Percentiles rank a stretch among this genome's conserved stretches.
Conservation (phyloP, 1,140 invertebrate species). For the Drosophila azteca region DNA sequence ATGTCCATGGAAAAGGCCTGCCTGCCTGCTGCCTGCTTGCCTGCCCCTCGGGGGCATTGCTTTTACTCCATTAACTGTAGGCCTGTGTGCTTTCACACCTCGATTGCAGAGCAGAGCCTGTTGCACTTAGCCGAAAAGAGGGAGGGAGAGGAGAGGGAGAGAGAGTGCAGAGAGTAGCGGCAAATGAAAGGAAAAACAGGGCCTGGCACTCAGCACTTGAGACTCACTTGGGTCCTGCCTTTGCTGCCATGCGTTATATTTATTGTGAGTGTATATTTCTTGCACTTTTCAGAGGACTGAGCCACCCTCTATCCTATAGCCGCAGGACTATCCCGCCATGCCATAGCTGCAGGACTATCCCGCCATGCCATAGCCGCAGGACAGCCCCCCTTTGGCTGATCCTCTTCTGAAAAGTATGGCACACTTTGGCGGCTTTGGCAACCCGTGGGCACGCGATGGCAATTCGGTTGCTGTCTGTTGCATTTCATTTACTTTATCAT, state of each 20-base stretch:
- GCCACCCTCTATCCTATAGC: no score
- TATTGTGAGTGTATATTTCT: slow-evolving; percentile 29
- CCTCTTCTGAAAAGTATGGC: slow-evolving; percentile 22
- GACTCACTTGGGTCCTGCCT: slow-evolving; percentile 56
- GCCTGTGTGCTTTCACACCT: slow-evolving; percentile 35
- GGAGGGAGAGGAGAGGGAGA: not conserved
- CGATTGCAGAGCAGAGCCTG: slow-evolving; percentile 40
- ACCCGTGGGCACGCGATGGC: slow-evolving; percentile 30
- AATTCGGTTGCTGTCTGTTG: slow-evolving; percentile 62
- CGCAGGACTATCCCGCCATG: no score
- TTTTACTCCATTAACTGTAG: slow-evolving; percentile 21
- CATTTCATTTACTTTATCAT: slow-evolving; percentile 77
- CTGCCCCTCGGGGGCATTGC: not conserved
- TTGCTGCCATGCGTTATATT: slow-evolving; percentile 45
- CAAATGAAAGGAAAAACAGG: slow-evolving; percentile 20
- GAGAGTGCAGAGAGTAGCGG: no score
- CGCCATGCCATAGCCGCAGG: no score
- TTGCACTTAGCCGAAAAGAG: slow-evolving; percentile 49
- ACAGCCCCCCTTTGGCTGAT: no score
- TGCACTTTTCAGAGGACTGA: not conserved
- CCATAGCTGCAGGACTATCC: no score
- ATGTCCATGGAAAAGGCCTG: not conserved
- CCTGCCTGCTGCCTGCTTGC: not conserved
- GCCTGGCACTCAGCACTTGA: slow-evolving; percentile 64
- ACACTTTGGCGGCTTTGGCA: slow-evolving; percentile 43